Evolutionary conservation across 1,140 invertebrate species (phyloP).

Genomic region (Drosophila bifasciata): DNA sequence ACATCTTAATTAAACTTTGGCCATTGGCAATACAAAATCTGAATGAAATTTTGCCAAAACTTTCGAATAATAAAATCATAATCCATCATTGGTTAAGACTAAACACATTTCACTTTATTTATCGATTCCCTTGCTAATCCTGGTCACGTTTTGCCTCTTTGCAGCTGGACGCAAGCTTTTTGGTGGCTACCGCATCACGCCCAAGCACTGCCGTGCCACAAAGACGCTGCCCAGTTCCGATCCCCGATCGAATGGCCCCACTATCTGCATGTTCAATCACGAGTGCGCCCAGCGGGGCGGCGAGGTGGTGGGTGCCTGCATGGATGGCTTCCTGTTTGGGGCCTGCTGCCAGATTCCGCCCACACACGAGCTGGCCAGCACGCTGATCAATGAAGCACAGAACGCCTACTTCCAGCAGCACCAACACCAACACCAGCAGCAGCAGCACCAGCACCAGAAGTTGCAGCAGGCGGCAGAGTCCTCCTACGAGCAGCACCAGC

Average conservation of each 20-base stretch:
- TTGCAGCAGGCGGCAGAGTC: slow-evolving; percentile 45
- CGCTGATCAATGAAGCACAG: slow-evolving; percentile 79
- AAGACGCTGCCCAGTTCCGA: slow-evolving; percentile 85
- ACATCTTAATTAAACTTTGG: slow-evolving; percentile 37
- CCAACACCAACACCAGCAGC: slow-evolving; percentile 65
- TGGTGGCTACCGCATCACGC: slow-evolving; percentile 93
- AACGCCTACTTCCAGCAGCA: slow-evolving; percentile 79
- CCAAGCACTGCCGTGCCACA: slow-evolving; percentile 88
- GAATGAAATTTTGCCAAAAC: background rate
- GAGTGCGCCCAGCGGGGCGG: slow-evolving; percentile 93
- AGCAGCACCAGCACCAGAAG: slow-evolving; percentile 62
- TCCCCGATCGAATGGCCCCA: slow-evolving; percentile 87
- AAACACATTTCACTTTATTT: background rate
- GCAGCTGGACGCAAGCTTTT: slow-evolving; percentile 91
- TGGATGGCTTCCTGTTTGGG: slow-evolving; percentile 94
- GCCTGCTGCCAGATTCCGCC: slow-evolving; percentile 92
- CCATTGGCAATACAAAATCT: slow-evolving; percentile 21
- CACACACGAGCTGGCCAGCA: slow-evolving; percentile 74
- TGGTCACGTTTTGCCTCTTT: slow-evolving; percentile 34
- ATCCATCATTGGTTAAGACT: background rate
- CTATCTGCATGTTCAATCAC: slow-evolving; percentile 97
- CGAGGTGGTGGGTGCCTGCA: slow-evolving; percentile 93
- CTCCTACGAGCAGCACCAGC: slow-evolving; percentile 63
- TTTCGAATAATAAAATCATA: background rate
- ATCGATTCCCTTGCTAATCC: no score